A percentile compares a stretch with the other conserved stretches of the same genome.
phyloP scores from a whole-genome alignment of 2,888 invertebrate species.

The Amiota mariae region DNA sequence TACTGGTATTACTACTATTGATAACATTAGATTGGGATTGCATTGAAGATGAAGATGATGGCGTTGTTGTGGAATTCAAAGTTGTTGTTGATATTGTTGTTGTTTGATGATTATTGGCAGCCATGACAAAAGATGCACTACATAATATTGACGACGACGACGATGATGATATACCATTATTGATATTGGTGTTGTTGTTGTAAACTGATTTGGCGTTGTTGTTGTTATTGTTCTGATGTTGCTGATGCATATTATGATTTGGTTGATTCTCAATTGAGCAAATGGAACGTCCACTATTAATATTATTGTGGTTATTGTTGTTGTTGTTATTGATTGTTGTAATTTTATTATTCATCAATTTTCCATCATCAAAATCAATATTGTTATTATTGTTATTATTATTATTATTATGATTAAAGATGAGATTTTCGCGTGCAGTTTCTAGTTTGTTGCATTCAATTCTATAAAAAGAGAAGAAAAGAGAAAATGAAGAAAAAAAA shows the following conservation, averaged over 20 bases:
- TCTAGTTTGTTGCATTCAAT: conserved; percentile 66
- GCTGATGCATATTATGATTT: conserved; percentile 28
- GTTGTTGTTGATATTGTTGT: conserved; percentile 34
- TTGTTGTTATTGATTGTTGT: conserved; percentile 54
- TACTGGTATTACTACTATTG: too few relatives aligned
- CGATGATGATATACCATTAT: neutral
- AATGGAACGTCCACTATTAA: conserved; percentile 47
- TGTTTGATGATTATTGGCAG: neutral
- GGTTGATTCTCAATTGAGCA: conserved; percentile 60
- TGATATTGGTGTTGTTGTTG: conserved; percentile 32
- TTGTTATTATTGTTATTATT: conserved; percentile 52
- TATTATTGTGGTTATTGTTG: conserved; percentile 34
- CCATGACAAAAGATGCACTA: conserved; percentile 2
- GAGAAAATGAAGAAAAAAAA: too few relatives aligned
- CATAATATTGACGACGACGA: conserved; percentile 17
- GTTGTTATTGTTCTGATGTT: conserved; percentile 43
- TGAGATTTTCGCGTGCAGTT: conserved; percentile 70
- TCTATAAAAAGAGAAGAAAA: conserved; percentile 55
- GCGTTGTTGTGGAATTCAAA: neutral
- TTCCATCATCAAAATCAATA: too few relatives aligned
- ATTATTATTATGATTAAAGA: conserved; percentile 67
- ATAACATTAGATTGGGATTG: too few relatives aligned
- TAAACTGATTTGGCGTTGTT: conserved; percentile 35
- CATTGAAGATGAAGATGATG: too few relatives aligned
- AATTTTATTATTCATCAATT: conserved; percentile 55